Percentiles rank a stretch among this genome's conserved stretches.
phyloP scores from a whole-genome alignment of 2,113 vertebrate species.

The Trochalopteron elliotii region DNA sequence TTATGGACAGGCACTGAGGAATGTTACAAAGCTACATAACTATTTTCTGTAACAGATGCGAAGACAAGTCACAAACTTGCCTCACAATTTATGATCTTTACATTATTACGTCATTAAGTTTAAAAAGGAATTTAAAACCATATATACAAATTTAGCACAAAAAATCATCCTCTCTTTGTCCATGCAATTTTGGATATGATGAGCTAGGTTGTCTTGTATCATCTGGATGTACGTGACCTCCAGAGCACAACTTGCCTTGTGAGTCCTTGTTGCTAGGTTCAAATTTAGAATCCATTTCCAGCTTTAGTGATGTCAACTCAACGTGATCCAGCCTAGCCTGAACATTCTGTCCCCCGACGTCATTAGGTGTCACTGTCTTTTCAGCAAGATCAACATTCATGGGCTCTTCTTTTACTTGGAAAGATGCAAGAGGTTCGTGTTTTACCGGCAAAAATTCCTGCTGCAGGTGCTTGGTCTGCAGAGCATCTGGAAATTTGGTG shows the following conservation, averaged over 20 bases:
- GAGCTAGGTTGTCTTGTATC: conserved; percentile 79
- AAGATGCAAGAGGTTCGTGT: conserved; percentile 67
- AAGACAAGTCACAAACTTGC: conserved; percentile 75
- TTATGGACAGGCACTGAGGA: conserved; percentile 98
- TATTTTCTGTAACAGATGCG: conserved; percentile 81
- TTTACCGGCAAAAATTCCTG: conserved; percentile 72
- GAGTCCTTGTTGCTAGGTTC: conserved; percentile 77
- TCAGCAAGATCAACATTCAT: conserved; percentile 69
- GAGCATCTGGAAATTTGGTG: conserved; percentile 67
- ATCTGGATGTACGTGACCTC: conserved; percentile 71
- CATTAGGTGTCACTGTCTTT: conserved; percentile 70
- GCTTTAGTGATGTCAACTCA: conserved; percentile 70
- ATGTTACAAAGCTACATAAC: conserved; percentile 93
- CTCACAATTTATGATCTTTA: conserved; percentile 78
- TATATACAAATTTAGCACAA: conserved; percentile 89
- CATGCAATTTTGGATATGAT: conserved; percentile 80
- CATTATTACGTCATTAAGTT: conserved; percentile 79
- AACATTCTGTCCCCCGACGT: conserved; percentile 62
- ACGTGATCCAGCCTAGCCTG: conserved; percentile 69
- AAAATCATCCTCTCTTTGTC: conserved; percentile 83
- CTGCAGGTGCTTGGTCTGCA: conserved; percentile 63
- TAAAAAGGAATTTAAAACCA: conserved; percentile 78
- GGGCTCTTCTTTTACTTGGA: conserved; percentile 68
- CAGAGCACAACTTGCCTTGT: conserved; percentile 76
- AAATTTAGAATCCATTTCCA: conserved; percentile 65